Conservation (phyloP, 2,113 vertebrate genomes). For the Chrysochloris asiatica region DNA sequence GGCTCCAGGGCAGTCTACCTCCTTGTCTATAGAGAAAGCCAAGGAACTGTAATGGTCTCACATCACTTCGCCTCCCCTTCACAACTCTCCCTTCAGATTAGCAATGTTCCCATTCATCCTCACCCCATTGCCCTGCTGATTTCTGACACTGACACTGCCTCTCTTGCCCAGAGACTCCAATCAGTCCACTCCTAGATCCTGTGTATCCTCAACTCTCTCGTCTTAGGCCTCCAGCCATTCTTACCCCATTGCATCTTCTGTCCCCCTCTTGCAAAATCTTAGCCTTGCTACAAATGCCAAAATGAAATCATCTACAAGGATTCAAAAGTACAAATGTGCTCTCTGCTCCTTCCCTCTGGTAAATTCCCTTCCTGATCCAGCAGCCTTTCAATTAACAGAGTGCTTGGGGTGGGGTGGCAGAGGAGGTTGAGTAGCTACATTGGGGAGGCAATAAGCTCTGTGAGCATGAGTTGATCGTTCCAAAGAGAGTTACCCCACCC, state of each 20-base stretch:
- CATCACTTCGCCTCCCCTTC: background rate
- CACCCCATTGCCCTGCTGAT: background rate
- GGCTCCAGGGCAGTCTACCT: background rate
- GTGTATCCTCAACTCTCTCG: background rate
- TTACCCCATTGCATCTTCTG: background rate
- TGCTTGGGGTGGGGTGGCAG: fast-evolving
- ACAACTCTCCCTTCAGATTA: background rate
- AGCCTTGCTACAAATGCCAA: conserved; percentile 6
- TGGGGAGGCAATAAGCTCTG: background rate
- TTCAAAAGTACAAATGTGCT: conserved; percentile 61
- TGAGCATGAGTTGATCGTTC: background rate
- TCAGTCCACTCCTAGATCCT: background rate
- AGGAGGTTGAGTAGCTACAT: background rate
- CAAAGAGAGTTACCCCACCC: background rate
- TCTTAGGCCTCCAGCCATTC: background rate
- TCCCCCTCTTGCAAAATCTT: conserved; percentile 27
- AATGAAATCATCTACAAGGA: conserved; percentile 48
- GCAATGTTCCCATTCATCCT: background rate
- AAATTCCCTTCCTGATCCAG: conserved; percentile 45
- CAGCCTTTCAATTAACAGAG: conserved; percentile 60
- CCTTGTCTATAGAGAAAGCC: background rate
- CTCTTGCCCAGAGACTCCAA: background rate
- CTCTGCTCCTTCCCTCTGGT: conserved; percentile 43
- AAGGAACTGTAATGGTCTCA: background rate
- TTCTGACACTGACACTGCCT: background rate